Conservation (phyloP, 1,140 invertebrate genomes). For the Pseudobourletiella spinata region DNA sequence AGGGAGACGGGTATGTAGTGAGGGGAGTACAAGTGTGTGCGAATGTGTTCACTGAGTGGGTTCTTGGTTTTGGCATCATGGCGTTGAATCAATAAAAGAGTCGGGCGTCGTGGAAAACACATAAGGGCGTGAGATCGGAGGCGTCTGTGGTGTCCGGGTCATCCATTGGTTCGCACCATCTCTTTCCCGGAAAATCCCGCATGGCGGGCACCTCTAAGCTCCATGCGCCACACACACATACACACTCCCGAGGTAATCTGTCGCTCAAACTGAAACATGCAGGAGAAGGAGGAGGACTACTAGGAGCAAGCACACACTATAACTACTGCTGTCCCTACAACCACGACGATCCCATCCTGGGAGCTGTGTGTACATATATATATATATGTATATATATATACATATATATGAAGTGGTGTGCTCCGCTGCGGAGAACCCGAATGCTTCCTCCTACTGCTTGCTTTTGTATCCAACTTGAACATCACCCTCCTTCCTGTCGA, state of each 20-base stretch:
- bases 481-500: no score
- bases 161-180: constrained; percentile 36
- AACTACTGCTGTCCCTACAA: no score
- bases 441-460: no score
- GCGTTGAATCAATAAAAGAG: constrained; percentile 36
- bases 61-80: constrained; percentile 23
- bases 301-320: no score
- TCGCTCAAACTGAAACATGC: constrained; percentile 1
- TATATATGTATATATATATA: no score
- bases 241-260: constrained; percentile 16
- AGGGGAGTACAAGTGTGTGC: not conserved
- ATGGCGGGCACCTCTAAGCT: constrained; percentile 34
- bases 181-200: constrained; percentile 32
- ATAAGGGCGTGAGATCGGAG: constrained; percentile 35
- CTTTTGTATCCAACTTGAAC: no score
- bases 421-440: no score
- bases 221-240: constrained; percentile 30
- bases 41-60: not conserved
- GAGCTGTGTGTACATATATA: no score
- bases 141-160: constrained; percentile 36
- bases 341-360: no score
- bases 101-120: constrained; percentile 35
- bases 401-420: no score
- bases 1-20: not conserved
- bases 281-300: no score